Evolutionary conservation across 1,140 invertebrate species (phyloP).

Genomic region (Drosophila teissieri): DNA sequence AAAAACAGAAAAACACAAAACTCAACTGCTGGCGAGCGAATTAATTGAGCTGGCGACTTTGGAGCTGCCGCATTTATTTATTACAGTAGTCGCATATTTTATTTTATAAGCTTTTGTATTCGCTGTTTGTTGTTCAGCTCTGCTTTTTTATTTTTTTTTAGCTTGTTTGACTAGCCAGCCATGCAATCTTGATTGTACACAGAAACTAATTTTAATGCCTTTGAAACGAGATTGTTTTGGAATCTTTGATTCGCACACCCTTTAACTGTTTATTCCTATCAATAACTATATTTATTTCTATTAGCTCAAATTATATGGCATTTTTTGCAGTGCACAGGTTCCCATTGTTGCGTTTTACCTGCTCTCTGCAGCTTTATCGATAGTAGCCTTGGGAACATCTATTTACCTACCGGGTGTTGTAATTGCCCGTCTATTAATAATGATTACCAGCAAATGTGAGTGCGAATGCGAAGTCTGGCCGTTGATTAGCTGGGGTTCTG

Average conservation of each 20-base stretch:
- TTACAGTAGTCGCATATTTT: constrained; percentile 62
- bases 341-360: constrained; percentile 28
- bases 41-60: constrained; percentile 66
- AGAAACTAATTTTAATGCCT: constrained; percentile 10
- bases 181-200: constrained; percentile 40
- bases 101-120: constrained; percentile 70
- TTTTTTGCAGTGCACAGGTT: constrained; percentile 1
- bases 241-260: not conserved
- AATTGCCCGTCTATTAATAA: constrained; percentile 78
- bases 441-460: constrained; percentile 63
- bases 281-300: not conserved
- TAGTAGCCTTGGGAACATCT: constrained; percentile 58
- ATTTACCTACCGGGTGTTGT: constrained; percentile 54
- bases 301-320: not conserved
- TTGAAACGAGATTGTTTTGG: not conserved
- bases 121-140: constrained; percentile 9
- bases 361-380: constrained; percentile 27
- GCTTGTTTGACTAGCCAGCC: constrained; percentile 49
- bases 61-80: constrained; percentile 69
- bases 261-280: not conserved
- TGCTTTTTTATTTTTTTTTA: not conserved
- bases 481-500: constrained; percentile 66
- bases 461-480: constrained; percentile 43
- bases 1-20: constrained; percentile 22
- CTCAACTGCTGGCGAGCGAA: constrained; percentile 27